Percentiles rank a stretch among this genome's conserved stretches.
Evolutionary conservation across 2,888 invertebrate genomes (phyloP).

Genomic region (Eutolmus rufibarbis): DNA sequence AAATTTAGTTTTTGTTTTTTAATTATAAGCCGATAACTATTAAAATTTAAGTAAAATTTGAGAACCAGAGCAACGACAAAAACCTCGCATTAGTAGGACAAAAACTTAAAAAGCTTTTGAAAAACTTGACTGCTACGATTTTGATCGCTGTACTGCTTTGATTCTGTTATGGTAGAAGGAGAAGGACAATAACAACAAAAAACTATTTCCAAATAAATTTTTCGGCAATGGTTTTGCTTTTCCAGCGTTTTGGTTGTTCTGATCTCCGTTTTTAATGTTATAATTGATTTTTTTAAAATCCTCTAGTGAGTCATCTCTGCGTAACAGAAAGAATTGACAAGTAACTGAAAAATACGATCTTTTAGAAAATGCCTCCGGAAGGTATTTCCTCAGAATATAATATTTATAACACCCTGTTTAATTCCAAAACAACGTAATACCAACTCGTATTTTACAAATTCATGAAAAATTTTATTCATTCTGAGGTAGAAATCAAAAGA

Average conservation of each 20-base stretch:
- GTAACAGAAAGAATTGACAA: neutral
- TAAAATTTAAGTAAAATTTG: no score
- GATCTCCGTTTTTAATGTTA: no score
- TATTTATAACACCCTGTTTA: constrained; percentile 35
- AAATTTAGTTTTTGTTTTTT: neutral
- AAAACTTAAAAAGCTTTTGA: no score
- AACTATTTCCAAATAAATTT: no score
- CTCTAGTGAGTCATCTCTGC: neutral
- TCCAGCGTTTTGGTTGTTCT: no score
- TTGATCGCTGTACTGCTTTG: no score
- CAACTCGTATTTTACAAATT: neutral
- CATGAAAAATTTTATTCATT: neutral
- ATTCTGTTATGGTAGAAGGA: no score
- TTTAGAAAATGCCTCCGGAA: neutral
- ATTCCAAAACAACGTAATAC: constrained; percentile 8
- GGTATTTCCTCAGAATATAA: neutral
- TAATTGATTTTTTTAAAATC: neutral
- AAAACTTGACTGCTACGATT: no score
- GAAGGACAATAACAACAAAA: no score
- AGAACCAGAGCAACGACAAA: no score
- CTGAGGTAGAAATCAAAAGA: neutral
- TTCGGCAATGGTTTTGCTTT: no score
- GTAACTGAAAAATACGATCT: neutral
- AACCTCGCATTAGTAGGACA: no score
- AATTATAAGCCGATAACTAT: neutral